Evolutionary conservation across 37 sponge, comb jelly and placozoan species (phyloP).

Genomic region (Amphimedon queenslandica): DNA sequence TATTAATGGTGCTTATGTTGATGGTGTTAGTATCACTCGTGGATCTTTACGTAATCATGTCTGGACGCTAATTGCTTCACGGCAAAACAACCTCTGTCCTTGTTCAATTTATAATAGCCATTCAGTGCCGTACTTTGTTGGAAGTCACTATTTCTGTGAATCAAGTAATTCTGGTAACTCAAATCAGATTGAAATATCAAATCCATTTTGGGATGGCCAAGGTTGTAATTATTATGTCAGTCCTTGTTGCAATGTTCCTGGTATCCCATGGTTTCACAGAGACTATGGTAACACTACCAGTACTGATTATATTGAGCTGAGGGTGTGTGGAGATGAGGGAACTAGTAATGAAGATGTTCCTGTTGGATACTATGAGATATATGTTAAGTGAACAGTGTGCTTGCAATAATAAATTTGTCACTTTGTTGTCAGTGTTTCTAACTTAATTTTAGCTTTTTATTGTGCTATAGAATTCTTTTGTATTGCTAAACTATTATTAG

Average conservation of each 20-base stretch:
- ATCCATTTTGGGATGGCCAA: conserved; percentile 52
- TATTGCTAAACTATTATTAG: no score
- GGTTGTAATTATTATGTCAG: conserved; percentile 17
- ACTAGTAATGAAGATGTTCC: conserved; percentile 31
- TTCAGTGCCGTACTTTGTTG: conserved; percentile 11
- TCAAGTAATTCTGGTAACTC: not conserved
- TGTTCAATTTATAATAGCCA: not conserved
- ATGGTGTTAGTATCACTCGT: conserved; percentile 26
- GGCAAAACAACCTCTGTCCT: not conserved
- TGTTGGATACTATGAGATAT: conserved; percentile 25
- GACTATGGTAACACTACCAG: conserved; percentile 3
- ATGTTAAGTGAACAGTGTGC: conserved; percentile 21
- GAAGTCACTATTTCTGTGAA: conserved; percentile 26
- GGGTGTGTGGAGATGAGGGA: conserved; percentile 35
- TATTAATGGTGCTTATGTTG: conserved; percentile 23
- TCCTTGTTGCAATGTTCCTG: conserved; percentile 18
- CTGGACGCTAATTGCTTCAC: conserved; percentile 14
- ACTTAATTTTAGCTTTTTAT: no score
- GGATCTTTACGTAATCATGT: conserved; percentile 27
- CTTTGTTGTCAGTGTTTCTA: no score
- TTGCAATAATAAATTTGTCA: not conserved
- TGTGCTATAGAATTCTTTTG: no score
- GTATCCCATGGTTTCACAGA: conserved; percentile 40
- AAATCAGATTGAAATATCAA: not conserved
- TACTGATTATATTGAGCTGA: conserved; percentile 45